These are phyloP conservation scores for Laspeyria flexula DNA, from an alignment of 2,888 invertebrate species.

Conservation along the genomic window DNA sequence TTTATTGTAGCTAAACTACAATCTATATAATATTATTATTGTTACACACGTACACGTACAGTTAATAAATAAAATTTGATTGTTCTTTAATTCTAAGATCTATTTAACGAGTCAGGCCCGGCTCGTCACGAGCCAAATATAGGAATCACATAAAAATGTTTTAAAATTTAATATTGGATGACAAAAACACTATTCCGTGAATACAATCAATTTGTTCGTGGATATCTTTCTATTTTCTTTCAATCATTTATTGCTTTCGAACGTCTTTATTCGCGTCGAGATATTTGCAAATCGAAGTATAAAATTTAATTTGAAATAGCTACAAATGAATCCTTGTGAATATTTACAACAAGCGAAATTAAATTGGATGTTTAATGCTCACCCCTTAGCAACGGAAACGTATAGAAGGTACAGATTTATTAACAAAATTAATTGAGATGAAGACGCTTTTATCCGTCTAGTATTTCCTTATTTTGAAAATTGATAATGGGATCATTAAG, in stretches of 20 bases:
- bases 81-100: no score
- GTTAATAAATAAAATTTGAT: no score
- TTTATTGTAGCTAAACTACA: no score
- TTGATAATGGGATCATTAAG: neutral
- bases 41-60: no score
- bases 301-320: neutral
- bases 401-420: neutral
- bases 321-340: neutral
- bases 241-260: constrained; percentile 9
- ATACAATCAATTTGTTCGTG: constrained; percentile 27
- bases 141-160: constrained; percentile 16
- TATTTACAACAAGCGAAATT: neutral
- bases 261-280: neutral
- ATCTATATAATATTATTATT: no score
- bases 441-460: neutral
- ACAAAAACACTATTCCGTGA: constrained; percentile 23
- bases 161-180: constrained; percentile 26
- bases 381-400: neutral
- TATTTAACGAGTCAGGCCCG: no score
- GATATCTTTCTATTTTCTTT: constrained; percentile 17
- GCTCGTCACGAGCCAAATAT: no score
- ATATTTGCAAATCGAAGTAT: neutral
- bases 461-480: neutral
- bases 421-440: neutral
- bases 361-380: neutral